Evolutionary conservation across 1,140 invertebrate genomes (phyloP), one percentile per base, ranked within the genome.

Genomic region (Copidosoma floridanum): DNA sequence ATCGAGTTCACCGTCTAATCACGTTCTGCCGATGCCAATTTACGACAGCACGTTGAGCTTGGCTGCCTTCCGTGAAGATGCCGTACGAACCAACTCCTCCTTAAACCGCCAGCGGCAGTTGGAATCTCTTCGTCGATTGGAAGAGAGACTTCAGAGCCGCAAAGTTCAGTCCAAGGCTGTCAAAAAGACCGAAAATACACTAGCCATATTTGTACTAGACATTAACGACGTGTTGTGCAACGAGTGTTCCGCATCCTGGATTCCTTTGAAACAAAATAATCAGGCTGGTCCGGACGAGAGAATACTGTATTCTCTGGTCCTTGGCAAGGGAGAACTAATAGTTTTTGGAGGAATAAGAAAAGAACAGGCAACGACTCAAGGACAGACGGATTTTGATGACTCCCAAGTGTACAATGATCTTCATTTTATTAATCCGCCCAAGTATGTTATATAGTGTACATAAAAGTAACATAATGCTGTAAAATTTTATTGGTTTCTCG

Each of bases 311-410:
- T 91, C 93, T 12, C 81, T 98, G 44, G 88, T 97, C 2, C 84
- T 89, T 51, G 95, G 94, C 43, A 89, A 92, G 70, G 92, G 91
- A 18, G 95, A 98, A 82, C 75, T 98, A 14, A 90, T 98, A 46
- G 89, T 98, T 81, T 98, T 98, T 83, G 95, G 94, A 14, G 95
- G 95, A 52, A 90, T 97, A 57, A 86, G 90, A 65, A 93, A 92
- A 75, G 89, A 93, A 66, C 73, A 68, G 67, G 70, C 71, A 24
- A 76, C 67, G 52, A 68, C 71, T 51, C 70, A 71, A 58, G 73
- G 65, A 71, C 74, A 72, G 65, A 85, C 75, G 77, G 71, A 77
- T 16, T 26, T 72, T 27, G 70, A 78, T 23, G 68, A 76, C 58
- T 77, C 74, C 3, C 74, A 88, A 75, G 90, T 91, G 65, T 91